Evolutionary conservation across 2,888 invertebrate genomes (phyloP).

Genomic region (Troides oblongomaculatus): DNA sequence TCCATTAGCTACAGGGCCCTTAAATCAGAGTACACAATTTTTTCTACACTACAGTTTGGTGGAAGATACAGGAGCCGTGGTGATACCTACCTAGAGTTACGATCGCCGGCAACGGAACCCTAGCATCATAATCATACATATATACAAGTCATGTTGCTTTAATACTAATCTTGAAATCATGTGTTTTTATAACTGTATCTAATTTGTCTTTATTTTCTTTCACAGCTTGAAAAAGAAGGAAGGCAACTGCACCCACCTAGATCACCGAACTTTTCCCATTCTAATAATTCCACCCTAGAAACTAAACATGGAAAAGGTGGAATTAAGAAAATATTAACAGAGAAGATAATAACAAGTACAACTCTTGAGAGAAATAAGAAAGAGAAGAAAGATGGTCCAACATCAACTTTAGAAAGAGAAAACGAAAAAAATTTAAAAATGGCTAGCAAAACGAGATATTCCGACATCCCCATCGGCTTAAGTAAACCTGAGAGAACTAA

Average conservation of each 20-base stretch:
- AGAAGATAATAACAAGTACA: conserved; percentile 70
- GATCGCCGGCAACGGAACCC: too few relatives aligned
- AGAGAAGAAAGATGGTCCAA: conserved; percentile 61
- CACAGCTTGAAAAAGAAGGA: conserved; percentile 76
- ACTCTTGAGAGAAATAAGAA: conserved; percentile 73
- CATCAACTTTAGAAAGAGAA: conserved; percentile 71
- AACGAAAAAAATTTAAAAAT: conserved; percentile 73
- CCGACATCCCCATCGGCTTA: conserved; percentile 53
- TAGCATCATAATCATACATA: too few relatives aligned
- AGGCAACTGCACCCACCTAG: conserved; percentile 68
- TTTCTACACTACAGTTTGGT: too few relatives aligned
- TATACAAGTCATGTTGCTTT: too few relatives aligned
- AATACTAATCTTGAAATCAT: too few relatives aligned
- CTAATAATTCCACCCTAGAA: conserved; percentile 74
- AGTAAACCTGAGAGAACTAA: conserved; percentile 69
- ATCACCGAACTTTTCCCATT: conserved; percentile 69
- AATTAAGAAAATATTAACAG: conserved; percentile 75
- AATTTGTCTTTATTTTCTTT: conserved; percentile 34
- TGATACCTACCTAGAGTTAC: too few relatives aligned
- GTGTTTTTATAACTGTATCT: too few relatives aligned
- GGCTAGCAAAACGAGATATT: conserved; percentile 59
- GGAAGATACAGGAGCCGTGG: too few relatives aligned
- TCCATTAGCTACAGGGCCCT: too few relatives aligned
- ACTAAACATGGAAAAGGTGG: conserved; percentile 70
- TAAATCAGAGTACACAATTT: too few relatives aligned